Conservation (phyloP, 2,888 invertebrate species). For the Cephonodes hylas region DNA sequence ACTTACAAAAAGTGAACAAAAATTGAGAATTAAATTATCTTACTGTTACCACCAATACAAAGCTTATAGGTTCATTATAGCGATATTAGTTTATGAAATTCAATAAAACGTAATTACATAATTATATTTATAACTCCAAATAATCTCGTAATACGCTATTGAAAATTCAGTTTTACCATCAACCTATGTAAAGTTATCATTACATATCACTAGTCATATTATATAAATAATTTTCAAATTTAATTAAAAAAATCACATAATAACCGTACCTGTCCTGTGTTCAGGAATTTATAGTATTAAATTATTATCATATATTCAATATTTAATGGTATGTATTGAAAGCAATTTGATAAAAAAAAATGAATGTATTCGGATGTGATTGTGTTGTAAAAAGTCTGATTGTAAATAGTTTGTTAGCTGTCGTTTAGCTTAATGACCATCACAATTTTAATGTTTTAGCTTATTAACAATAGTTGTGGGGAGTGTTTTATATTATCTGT, state of each 20-base stretch:
- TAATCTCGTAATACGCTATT: slow-evolving; percentile 27
- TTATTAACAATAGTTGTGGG: slow-evolving; percentile 21
- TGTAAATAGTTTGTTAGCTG: slow-evolving; percentile 57
- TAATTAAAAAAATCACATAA: slow-evolving; percentile 54
- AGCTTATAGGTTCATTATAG: neutral
- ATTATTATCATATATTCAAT: slow-evolving; percentile 27
- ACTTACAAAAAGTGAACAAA: too few relatives aligned
- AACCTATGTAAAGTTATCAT: slow-evolving; percentile 71
- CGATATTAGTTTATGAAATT: neutral
- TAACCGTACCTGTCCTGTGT: slow-evolving; percentile 79
- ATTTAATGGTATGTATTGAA: slow-evolving; percentile 16
- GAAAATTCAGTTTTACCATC: slow-evolving; percentile 56
- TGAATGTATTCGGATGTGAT: slow-evolving; percentile 18
- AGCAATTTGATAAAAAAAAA: slow-evolving; percentile 9
- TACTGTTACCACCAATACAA: too few relatives aligned
- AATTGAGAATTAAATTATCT: too few relatives aligned
- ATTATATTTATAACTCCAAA: slow-evolving; percentile 25
- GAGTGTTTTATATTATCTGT: slow-evolving; percentile 29
- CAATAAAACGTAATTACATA: neutral
- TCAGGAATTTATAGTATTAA: slow-evolving; percentile 66
- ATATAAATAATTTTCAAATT: slow-evolving; percentile 55
- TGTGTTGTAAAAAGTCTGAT: slow-evolving; percentile 64
- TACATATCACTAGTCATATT: slow-evolving; percentile 80
- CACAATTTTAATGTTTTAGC: slow-evolving; percentile 50
- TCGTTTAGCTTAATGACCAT: slow-evolving; percentile 43